Conservation (phyloP, 2,888 invertebrate species). For the Heliothis peltigera region DNA sequence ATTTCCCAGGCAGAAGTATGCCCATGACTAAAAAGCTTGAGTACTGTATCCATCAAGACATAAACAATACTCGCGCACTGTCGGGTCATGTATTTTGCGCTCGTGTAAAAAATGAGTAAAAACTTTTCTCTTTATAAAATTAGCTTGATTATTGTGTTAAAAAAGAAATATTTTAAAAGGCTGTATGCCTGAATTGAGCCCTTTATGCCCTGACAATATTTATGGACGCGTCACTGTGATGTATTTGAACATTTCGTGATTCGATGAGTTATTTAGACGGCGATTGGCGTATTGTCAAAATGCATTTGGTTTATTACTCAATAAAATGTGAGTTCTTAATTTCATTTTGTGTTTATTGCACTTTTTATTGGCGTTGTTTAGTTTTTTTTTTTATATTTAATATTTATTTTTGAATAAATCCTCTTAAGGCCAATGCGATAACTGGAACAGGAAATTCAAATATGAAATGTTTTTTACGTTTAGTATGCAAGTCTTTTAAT, state of each 20-base stretch:
- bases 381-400: constrained; percentile 17
- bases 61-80: constrained; percentile 27
- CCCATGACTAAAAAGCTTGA: constrained; percentile 50
- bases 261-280: constrained; percentile 72
- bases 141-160: constrained; percentile 58
- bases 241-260: constrained; percentile 67
- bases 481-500: constrained; percentile 20
- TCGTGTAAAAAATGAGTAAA: constrained; percentile 15
- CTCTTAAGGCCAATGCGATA: constrained; percentile 18
- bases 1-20: constrained; percentile 64
- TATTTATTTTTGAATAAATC: constrained; percentile 30
- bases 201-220: constrained; percentile 74
- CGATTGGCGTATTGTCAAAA: constrained; percentile 69
- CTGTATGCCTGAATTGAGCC: constrained; percentile 52
- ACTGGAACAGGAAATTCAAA: too few relatives aligned
- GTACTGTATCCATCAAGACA: constrained; percentile 55
- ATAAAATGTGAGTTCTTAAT: constrained; percentile 57
- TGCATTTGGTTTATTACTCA: constrained; percentile 66
- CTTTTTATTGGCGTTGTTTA: constrained; percentile 49
- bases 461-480: too few relatives aligned
- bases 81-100: constrained; percentile 11
- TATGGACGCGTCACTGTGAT: constrained; percentile 70
- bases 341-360: constrained; percentile 59
- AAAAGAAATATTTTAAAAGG: constrained; percentile 41
- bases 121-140: constrained; percentile 58